Base-by-base conservation (phyloP, 2,113 vertebrate species). In the Chunga burmeisteri region DNA sequence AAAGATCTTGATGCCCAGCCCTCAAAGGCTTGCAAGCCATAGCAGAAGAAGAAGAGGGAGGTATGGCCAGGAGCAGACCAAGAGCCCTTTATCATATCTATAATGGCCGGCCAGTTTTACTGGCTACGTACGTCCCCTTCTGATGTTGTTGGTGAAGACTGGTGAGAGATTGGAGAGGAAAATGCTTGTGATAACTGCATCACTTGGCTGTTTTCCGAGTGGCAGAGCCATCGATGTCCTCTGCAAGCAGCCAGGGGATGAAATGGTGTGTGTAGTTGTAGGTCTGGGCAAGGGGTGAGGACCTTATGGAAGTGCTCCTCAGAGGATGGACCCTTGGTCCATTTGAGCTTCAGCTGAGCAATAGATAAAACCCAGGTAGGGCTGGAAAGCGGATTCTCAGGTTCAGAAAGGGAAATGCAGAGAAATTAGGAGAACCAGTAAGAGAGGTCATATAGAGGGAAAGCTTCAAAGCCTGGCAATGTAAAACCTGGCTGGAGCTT, bases 241-340 rank as follows among this genome's bases (percentile, higher is more conserved):
- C 30, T 12, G 5, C 36, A 70, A n/a, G 15, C 23, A 59, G 34
- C 62, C 16, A 0, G 17, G 44, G 46, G 40, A 7, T 47, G 34
- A 53, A 77, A 26, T 46, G 44, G 40, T 83, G 59, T n/a, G 18
- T 0, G 0, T 77, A 13, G 40, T 26, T 0, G 1, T 62, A 56
- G 63, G 32, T 55, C n/a, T 67, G 14, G 6, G 52, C 7, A 62
- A 67, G 44, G 50, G 34, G 3, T 65, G 66, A 86, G 49, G 30
- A 40, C 21, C 7, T 47, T 9, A 1, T n/a, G 44, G 71, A 86
- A 68, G 10, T 27, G 58, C 23, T 84, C 16, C 58, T 84, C 16
- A 9, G 34, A 65, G 83, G 59, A 40, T 49, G 36, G 58, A 13
- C 46, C 34, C 2, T 32, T 52, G 52, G 59, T 53, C 26, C 34